Conservation (phyloP, 2,888 invertebrate species). For the Bembecia ichneumoniformis region DNA sequence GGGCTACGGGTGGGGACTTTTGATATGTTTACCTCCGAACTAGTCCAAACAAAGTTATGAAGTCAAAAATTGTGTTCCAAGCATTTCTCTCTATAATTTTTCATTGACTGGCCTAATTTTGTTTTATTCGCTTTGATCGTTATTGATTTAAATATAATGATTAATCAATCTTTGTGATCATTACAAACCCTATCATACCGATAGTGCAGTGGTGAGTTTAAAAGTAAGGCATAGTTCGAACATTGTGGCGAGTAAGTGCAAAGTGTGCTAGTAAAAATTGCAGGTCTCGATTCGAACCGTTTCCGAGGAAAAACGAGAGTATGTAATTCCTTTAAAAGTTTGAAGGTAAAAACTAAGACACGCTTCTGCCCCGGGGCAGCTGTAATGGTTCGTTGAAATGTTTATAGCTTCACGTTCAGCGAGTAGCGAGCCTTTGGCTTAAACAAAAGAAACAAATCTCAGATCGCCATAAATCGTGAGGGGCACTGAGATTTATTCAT, state of each 20-base stretch:
- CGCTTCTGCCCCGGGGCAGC: constrained; percentile 40
- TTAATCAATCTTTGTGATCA: too few relatives aligned
- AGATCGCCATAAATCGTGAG: constrained; percentile 48
- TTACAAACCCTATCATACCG: too few relatives aligned
- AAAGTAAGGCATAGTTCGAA: not conserved
- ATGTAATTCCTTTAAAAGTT: constrained; percentile 51
- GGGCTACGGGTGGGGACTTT: too few relatives aligned
- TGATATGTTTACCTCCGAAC: too few relatives aligned
- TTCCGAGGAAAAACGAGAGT: constrained; percentile 34
- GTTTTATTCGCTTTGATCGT: too few relatives aligned
- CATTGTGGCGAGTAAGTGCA: not conserved
- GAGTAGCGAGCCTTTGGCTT: constrained; percentile 15
- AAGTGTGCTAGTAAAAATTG: not conserved
- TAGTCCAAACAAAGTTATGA: too few relatives aligned
- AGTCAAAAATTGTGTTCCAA: too few relatives aligned
- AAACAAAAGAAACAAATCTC: constrained; percentile 44
- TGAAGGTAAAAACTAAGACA: constrained; percentile 41
- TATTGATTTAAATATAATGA: too few relatives aligned
- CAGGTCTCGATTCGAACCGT: constrained; percentile 16
- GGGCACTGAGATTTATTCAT: constrained; percentile 46
- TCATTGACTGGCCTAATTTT: too few relatives aligned
- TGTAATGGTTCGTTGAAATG: constrained; percentile 56
- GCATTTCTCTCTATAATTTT: too few relatives aligned
- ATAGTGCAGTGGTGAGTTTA: too few relatives aligned
- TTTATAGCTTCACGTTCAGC: constrained; percentile 41